A percentile compares a stretch with the other conserved stretches of the same genome.
These are phyloP conservation scores for Phalangium opilio DNA, from an alignment of 2,888 invertebrate genomes.

Conservation along the genomic window DNA sequence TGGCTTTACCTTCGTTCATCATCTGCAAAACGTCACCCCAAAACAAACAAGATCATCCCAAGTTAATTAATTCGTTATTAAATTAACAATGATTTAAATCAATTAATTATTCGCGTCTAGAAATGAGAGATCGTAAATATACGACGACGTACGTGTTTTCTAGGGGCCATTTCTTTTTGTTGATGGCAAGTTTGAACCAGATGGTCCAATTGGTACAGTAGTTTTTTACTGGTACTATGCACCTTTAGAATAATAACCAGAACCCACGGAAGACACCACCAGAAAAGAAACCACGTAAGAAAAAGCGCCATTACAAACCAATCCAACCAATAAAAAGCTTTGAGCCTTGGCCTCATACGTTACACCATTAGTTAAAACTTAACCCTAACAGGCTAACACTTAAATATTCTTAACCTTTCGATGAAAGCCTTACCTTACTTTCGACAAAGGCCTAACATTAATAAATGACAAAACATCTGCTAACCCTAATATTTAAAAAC, in stretches of 20 bases:
- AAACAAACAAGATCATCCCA: slow-evolving; percentile 5
- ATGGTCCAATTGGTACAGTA: slow-evolving; percentile 86
- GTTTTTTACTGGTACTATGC: slow-evolving; percentile 88
- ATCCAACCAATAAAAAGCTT: neutral
- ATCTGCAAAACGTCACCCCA: slow-evolving; percentile 27
- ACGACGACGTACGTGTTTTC: slow-evolving; percentile 43
- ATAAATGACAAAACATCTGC: too few relatives aligned
- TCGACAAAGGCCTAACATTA: too few relatives aligned
- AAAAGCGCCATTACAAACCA: neutral
- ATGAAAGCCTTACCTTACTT: too few relatives aligned
- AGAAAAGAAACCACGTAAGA: neutral
- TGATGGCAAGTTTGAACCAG: slow-evolving; percentile 92
- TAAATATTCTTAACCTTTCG: too few relatives aligned
- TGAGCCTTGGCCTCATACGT: too few relatives aligned
- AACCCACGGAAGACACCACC: neutral
- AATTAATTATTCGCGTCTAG: neutral
- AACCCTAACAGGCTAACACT: too few relatives aligned
- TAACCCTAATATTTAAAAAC: too few relatives aligned
- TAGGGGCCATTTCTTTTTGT: slow-evolving; percentile 26
- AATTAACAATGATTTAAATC: neutral
- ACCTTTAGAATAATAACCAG: slow-evolving; percentile 40
- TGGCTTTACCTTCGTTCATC: slow-evolving; percentile 34
- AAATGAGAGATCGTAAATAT: neutral
- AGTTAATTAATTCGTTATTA: neutral
- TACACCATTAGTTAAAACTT: too few relatives aligned